Base-by-base conservation (phyloP, 2,888 invertebrate genomes). In the Trisateles emortualis region DNA sequence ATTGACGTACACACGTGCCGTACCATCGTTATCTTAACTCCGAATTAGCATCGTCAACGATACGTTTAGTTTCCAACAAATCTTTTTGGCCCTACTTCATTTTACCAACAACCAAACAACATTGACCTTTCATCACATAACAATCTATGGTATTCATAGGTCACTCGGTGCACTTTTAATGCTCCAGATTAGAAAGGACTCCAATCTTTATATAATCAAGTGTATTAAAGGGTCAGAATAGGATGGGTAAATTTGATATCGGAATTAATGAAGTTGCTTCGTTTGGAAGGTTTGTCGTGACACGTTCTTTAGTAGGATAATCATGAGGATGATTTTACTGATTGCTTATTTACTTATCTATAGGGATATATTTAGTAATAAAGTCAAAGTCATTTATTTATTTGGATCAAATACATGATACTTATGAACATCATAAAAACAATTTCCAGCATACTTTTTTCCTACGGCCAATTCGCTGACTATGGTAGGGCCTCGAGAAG, bases 1-100 rank as follows among this genome's bases (percentile, higher is more conserved):
- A 66, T 60, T 62, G 71, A 68, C 71, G 55, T 58, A 29, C 47
- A 67, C 57, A 64, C 64, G 64, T 69, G 52, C 59, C 49, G 52
- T 48, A 11, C 9, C 22, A 29, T 43, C 56, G 42, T 51, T 66
- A 67, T 64, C 64, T 58, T 24, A 36, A 36, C 38, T 41, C 50
- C 33, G 46, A 63, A 68, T 68, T 59, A 56, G 53, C 40, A 54
- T 52, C 66, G 39, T 61, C 56, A 54, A 42, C 54, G 50, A 47
- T 47, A 58, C 50, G 51, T 49, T 40, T 53, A 52, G 24, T 63
- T 66, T 65, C 68, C 40, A 44, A 55, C 32, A 54, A 42, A 55
- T 60, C 55, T 39, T 45, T 33, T 35, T 54, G 48, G 19, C 8
- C 9, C 5, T 48, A 42, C 46, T 48, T 52, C 30, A 51, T 52